A percentile compares a stretch with the other conserved stretches of the same genome.
These are phyloP conservation scores for Steatornis caripensis DNA, from an alignment of 2,113 vertebrate species.

Conservation along the genomic window DNA sequence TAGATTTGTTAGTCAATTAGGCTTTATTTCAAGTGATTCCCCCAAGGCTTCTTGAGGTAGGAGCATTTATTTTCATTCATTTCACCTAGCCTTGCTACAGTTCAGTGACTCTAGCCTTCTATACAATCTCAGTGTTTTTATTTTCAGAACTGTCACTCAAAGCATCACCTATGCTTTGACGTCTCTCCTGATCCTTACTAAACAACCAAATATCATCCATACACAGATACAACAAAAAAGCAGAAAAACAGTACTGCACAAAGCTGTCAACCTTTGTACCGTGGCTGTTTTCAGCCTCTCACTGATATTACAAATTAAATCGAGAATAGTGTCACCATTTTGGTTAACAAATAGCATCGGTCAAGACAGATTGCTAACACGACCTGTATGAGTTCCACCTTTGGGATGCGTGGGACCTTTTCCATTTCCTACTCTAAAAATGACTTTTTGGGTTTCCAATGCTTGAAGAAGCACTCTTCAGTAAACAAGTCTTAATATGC, in stretches of 20 bases:
- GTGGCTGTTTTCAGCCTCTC: constrained; percentile 22
- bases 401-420: neutral
- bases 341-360: neutral
- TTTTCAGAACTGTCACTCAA: neutral
- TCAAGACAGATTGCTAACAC: neutral
- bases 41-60: constrained; percentile 20
- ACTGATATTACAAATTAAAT: constrained; percentile 34
- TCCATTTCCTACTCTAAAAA: neutral
- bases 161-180: neutral
- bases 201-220: neutral
- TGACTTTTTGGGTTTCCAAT: neutral
- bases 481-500: neutral
- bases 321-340: constrained; percentile 25
- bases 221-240: neutral
- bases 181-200: neutral
- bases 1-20: constrained; percentile 52
- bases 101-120: neutral
- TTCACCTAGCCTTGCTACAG: neutral
- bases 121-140: neutral
- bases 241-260: neutral
- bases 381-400: neutral
- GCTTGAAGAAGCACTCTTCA: neutral
- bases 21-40: constrained; percentile 27
- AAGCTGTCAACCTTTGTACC: constrained; percentile 25
- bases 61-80: constrained; percentile 27